phyloP scores from a whole-genome alignment of 2,888 invertebrate species.

The Synergus laeviventris region DNA sequence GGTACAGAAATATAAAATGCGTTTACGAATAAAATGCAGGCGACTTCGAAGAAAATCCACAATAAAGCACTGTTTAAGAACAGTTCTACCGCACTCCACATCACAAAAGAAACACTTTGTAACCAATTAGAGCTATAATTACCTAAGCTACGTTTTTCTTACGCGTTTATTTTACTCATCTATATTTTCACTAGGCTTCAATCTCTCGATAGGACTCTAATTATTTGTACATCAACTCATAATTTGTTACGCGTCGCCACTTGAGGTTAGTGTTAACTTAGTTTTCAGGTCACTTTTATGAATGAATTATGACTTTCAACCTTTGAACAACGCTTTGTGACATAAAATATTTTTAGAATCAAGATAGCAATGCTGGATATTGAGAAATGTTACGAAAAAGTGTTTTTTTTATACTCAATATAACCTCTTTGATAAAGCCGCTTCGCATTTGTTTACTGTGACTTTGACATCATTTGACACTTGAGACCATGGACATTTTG shows the following conservation, averaged over 20 bases:
- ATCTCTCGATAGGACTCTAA: background rate
- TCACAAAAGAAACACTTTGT: slow-evolving; percentile 35
- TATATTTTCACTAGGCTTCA: background rate
- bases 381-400: background rate
- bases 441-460: background rate
- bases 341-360: background rate
- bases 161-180: background rate
- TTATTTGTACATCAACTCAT: background rate
- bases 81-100: slow-evolving; percentile 55
- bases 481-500: too few relatives aligned
- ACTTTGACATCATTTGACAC: background rate
- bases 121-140: slow-evolving; percentile 12
- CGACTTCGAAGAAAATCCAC: slow-evolving; percentile 65
- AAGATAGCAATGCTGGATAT: background rate
- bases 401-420: background rate
- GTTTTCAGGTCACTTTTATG: background rate
- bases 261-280: background rate
- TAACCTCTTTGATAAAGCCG: background rate
- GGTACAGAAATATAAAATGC: slow-evolving; percentile 66
- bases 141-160: background rate
- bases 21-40: slow-evolving; percentile 59
- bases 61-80: slow-evolving; percentile 60
- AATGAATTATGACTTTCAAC: background rate
- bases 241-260: background rate
- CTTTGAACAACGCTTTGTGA: background rate